Conservation (phyloP, 2,797 vertebrate genomes). For the Sebastes matsubarae region DNA sequence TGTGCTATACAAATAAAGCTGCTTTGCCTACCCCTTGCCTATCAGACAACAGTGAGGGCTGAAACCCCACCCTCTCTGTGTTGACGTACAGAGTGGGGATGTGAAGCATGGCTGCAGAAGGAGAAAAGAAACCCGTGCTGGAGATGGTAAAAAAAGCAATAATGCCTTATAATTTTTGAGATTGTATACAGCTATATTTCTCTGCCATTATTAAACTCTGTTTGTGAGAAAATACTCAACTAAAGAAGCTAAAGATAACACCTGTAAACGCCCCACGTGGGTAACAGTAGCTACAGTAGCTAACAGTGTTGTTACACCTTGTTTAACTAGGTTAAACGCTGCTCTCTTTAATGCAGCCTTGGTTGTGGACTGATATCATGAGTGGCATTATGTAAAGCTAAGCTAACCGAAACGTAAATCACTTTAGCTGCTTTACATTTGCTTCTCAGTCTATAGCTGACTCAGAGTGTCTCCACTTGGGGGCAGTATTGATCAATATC, state of each 20-base stretch:
- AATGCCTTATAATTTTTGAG: accelerated
- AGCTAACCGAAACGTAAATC: not conserved
- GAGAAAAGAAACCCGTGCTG: slow-evolving; percentile 74
- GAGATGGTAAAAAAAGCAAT: slow-evolving; percentile 76
- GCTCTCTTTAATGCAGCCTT: accelerated
- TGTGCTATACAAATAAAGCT: no score
- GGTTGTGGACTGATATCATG: accelerated
- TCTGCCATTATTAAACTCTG: not conserved
- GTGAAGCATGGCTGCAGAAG: slow-evolving; percentile 80
- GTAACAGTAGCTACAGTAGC: not conserved
- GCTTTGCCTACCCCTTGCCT: no score
- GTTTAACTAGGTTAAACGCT: not conserved
- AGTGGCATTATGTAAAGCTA: accelerated
- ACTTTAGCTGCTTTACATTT: not conserved
- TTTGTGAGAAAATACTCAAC: no score
- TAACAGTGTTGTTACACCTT: not conserved
- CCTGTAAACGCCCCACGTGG: slow-evolving; percentile 44
- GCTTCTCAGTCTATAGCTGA: not conserved
- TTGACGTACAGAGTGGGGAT: not conserved
- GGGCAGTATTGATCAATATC: slow-evolving; percentile 21
- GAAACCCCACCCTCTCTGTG: accelerated
- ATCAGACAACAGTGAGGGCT: not conserved
- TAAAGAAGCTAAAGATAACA: not conserved
- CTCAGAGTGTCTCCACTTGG: slow-evolving; percentile 20
- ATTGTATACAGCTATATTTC: accelerated